Evolutionary conservation across 2,797 vertebrate species (phyloP).

Genomic region (Pangasius mekongensis): DNA sequence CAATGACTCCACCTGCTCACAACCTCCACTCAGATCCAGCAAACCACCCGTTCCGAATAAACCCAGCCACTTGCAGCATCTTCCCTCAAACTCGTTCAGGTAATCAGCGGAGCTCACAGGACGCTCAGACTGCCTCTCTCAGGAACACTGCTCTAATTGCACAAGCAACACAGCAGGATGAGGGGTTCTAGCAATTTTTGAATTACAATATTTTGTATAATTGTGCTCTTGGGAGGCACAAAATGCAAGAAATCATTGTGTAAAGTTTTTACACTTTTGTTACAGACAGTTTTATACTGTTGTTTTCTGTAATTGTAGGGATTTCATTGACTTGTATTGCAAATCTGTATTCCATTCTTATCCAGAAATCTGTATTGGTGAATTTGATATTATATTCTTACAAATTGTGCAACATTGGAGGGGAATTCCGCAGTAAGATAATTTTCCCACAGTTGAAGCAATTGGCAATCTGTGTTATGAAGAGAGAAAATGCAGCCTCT

Average conservation of each 20-base stretch:
- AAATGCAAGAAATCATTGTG: constrained; percentile 18
- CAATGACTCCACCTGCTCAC: constrained; percentile 39
- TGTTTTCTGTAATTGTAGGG: constrained; percentile 31
- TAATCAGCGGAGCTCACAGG: constrained; percentile 60
- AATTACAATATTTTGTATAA: constrained; percentile 34
- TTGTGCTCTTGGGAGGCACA: constrained; percentile 33
- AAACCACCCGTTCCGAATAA: constrained; percentile 76
- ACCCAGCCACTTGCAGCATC: constrained; percentile 70
- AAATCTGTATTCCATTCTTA: constrained; percentile 39
- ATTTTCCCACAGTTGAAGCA: constrained; percentile 34
- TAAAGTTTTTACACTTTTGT: neutral
- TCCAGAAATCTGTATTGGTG: neutral
- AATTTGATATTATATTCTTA: constrained; percentile 37
- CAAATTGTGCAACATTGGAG: neutral
- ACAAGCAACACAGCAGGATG: constrained; percentile 54
- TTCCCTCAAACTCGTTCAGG: constrained; percentile 72
- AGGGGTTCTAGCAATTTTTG: constrained; percentile 15
- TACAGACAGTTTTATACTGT: constrained; percentile 61
- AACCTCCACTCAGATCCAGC: constrained; percentile 54
- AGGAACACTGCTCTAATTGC: constrained; percentile 55
- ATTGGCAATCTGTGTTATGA: constrained; percentile 22
- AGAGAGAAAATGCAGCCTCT: constrained; percentile 27
- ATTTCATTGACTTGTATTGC: neutral
- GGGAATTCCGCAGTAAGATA: constrained; percentile 44
- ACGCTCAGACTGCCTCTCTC: constrained; percentile 46